Conservation (phyloP, 2,888 invertebrate species). For the Pristionchus exspectatus region DNA sequence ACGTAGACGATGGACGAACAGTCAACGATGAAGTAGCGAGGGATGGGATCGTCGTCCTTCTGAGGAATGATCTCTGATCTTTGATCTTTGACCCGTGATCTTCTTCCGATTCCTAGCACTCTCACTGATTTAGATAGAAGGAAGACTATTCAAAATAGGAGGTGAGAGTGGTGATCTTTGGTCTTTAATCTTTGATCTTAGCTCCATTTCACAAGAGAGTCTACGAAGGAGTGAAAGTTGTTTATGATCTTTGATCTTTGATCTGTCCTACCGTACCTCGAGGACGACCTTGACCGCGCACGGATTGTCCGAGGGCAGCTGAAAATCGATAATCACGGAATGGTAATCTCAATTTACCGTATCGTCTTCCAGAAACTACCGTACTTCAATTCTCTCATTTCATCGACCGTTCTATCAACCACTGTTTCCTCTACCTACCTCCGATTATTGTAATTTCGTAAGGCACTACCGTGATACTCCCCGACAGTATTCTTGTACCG, state of each 20-base stretch:
- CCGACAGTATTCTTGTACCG: too few species aligned
- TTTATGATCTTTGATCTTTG: neutral
- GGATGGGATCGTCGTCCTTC: neutral
- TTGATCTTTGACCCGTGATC: neutral
- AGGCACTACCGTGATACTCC: too few species aligned
- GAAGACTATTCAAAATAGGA: too few species aligned
- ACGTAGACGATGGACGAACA: conserved; percentile 53
- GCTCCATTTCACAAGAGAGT: too few species aligned
- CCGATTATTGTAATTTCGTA: too few species aligned
- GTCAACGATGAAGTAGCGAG: conserved; percentile 54
- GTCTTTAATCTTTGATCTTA: too few species aligned
- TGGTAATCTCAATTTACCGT: neutral
- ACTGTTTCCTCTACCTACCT: too few species aligned
- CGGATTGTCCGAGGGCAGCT: neutral
- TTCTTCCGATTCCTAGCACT: neutral
- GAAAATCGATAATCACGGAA: neutral
- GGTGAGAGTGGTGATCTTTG: neutral
- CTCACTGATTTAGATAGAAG: neutral
- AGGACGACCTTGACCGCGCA: conserved; percentile 24
- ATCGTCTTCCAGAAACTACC: neutral
- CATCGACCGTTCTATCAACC: conserved; percentile 53
- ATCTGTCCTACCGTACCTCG: neutral
- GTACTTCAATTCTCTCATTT: conserved; percentile 8
- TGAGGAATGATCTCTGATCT: conserved; percentile 24
- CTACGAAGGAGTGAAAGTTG: too few species aligned